These are phyloP conservation scores for Aromia moschata DNA, from an alignment of 2,888 invertebrate genomes.

Conservation along the genomic window DNA sequence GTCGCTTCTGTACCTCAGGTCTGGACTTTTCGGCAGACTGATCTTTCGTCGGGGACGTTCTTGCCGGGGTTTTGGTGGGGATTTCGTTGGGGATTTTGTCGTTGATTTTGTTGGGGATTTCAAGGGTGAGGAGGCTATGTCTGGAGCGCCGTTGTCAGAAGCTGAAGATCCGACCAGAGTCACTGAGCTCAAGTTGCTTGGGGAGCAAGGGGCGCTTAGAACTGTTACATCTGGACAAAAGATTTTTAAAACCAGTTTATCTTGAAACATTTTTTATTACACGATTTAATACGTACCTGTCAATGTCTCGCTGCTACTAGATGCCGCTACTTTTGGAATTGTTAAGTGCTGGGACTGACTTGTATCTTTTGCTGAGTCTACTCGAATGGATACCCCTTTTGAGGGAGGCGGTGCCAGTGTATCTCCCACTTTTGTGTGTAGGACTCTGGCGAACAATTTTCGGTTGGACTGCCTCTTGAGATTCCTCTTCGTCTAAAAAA, in stretches of 20 bases:
- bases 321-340: slow-evolving; percentile 78
- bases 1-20: slow-evolving; percentile 32
- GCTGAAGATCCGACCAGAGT: slow-evolving; percentile 73
- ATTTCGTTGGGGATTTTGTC: slow-evolving; percentile 46
- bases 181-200: slow-evolving; percentile 78
- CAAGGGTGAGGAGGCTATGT: slow-evolving; percentile 47
- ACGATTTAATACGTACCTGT: slow-evolving; percentile 71
- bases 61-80: slow-evolving; percentile 55
- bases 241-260: no score
- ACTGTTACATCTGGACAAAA: slow-evolving; percentile 61
- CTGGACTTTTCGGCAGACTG: slow-evolving; percentile 11
- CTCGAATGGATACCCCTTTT: slow-evolving; percentile 63
- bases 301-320: slow-evolving; percentile 80
- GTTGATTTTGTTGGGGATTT: slow-evolving; percentile 53
- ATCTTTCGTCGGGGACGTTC: slow-evolving; percentile 37
- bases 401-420: slow-evolving; percentile 51
- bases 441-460: slow-evolving; percentile 54
- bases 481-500: slow-evolving; percentile 68
- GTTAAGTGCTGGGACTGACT: slow-evolving; percentile 68
- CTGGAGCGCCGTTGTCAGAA: slow-evolving; percentile 59
- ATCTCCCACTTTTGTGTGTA: slow-evolving; percentile 48
- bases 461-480: slow-evolving; percentile 57
- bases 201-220: slow-evolving; percentile 73
- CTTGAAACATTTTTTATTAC: no score
- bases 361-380: slow-evolving; percentile 62